A percentile compares a stretch with the other conserved stretches of the same genome.
phyloP scores from a whole-genome alignment of 2,113 vertebrate species.

The Danio rerio region DNA sequence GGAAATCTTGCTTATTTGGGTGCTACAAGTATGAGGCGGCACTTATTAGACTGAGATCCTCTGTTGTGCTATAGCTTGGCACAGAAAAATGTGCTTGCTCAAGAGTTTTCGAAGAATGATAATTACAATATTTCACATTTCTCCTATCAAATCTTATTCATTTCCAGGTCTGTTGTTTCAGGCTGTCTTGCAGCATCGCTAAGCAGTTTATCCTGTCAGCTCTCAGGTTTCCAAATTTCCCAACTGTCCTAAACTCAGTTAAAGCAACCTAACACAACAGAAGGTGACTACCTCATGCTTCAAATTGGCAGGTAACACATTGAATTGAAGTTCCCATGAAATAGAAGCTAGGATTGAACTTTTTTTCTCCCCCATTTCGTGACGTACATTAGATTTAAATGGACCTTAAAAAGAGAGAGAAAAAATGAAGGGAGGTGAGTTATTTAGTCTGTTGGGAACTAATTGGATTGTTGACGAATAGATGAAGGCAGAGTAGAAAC shows the following conservation, averaged over 20 bases:
- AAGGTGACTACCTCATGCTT: too few species aligned
- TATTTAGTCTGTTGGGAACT: too few species aligned
- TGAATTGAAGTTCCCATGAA: too few species aligned
- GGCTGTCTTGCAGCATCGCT: neutral
- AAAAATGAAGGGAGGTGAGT: too few species aligned
- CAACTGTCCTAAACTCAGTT: neutral
- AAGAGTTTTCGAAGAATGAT: neutral
- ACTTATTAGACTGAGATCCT: neutral
- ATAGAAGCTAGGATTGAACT: too few species aligned
- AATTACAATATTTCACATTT: neutral
- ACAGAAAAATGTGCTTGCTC: neutral
- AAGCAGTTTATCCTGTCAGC: neutral
- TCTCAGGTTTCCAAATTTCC: neutral
- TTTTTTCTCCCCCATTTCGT: too few species aligned
- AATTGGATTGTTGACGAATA: too few species aligned
- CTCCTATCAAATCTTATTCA: neutral
- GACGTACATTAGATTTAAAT: too few species aligned
- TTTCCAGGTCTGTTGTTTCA: neutral
- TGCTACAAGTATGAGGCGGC: neutral
- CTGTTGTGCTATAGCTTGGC: neutral
- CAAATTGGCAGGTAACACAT: too few species aligned
- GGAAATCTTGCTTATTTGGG: neutral
- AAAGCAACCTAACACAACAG: neutral
- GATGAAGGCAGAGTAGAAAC: too few species aligned
- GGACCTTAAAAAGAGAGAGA: too few species aligned